These are phyloP conservation scores for Coreius guichenoti DNA, from an alignment of 2,797 vertebrate genomes.

Conservation along the genomic window DNA sequence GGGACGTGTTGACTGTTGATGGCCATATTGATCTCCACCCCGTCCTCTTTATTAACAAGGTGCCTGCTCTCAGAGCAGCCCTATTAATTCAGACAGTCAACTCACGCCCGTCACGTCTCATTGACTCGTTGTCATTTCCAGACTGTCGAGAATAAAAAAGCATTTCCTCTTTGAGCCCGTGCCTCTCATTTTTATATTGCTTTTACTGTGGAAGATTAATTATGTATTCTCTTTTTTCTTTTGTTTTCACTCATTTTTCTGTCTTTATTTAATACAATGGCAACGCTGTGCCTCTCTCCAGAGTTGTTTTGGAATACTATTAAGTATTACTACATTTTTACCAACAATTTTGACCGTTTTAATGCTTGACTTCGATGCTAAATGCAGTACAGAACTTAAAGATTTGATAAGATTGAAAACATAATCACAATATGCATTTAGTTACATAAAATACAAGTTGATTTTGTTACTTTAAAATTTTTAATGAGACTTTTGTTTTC, in stretches of 20 bases:
- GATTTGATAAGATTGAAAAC: not conserved
- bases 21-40: slow-evolving; percentile 57
- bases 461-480: not conserved
- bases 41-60: slow-evolving; percentile 69
- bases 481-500: not conserved
- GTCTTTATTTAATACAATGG: not conserved
- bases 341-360: not conserved
- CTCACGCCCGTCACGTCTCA: slow-evolving; percentile 67
- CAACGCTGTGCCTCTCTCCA: not conserved
- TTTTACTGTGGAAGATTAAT: not conserved
- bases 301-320: not conserved
- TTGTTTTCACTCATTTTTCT: not conserved
- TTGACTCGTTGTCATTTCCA: slow-evolving; percentile 60
- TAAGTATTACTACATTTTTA: not conserved
- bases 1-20: slow-evolving; percentile 24
- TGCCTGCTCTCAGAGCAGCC: slow-evolving; percentile 56
- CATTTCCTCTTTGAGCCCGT: slow-evolving; percentile 2
- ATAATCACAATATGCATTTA: not conserved
- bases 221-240: not conserved
- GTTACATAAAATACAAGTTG: not conserved
- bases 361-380: not conserved
- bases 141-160: slow-evolving; percentile 47
- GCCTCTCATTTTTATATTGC: not conserved
- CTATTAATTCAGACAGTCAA: slow-evolving; percentile 73
- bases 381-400: not conserved